Evolutionary conservation across 2,113 vertebrate species (phyloP), one percentile per base, ranked within the genome.

Genomic region (Crypturellus undulatus): DNA sequence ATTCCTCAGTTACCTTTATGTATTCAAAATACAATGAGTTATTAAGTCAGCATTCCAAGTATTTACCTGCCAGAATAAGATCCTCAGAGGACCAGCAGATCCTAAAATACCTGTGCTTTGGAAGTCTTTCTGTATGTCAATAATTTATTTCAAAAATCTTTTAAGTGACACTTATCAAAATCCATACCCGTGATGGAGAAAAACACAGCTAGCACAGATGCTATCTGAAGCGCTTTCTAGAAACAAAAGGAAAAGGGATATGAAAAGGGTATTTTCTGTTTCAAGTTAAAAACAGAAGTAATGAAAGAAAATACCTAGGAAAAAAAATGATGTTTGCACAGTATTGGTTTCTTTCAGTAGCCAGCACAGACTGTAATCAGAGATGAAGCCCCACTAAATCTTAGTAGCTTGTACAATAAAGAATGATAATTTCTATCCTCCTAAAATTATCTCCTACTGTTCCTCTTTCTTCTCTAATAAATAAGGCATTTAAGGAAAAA

Each of bases 401-500:
- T 65, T 83, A 38, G 45, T 18, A 79, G 19, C 58, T 82, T 88
- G 15, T 56, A 43, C 26, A 87, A 40, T 69, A 80, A 20, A 75
- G 87, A 83, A 64, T 64, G 32, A 68, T 34, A 2, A 52, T 22
- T 75, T 91, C 30, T 88, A 34, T 7, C 80, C 30, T 25, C 40
- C 45, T 92, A 84, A 90, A 92, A 84, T 71, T 92, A 90, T 83
- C 83, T 54, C 14, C 88, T 67, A 62, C 12, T 28, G 7, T 63
- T 45, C 38, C 30, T 28, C 40, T 70, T 60, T 51, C 4, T 75
- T 70, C 72, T 78, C 45, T 78, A 68, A 92, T 83, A 93, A 88
- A 90, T 72, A 90, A 92, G 67, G 5, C 24, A 73, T 84, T 83
- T 65, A 90, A 81, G 56, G 78, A 93, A 79, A 79, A 2, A 90